Evolutionary conservation across 2,797 vertebrate species (phyloP), one percentile per base, ranked within the genome.

Genomic region (Eulemur rubriventer): DNA sequence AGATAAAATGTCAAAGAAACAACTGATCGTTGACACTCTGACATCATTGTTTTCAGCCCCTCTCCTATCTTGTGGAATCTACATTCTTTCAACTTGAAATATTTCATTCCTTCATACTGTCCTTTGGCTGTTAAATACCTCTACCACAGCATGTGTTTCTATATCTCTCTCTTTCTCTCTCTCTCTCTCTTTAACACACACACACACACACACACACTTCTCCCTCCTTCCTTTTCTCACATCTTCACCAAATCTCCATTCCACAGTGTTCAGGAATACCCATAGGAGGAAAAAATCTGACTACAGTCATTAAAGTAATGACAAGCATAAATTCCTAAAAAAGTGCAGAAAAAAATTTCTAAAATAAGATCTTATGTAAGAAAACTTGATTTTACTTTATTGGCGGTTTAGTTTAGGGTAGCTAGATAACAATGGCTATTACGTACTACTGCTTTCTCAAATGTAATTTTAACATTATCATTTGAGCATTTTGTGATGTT

Each of bases 361-460:
- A 84, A 96, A 95, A 43, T 52, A 95, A 59, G 6, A n/a, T 92
- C n/a, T 61, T 80, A 89, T 20, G 7, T 61, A 92, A 92, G 52
- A 80, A 89, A 84, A 78, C 3, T 63, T 84, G 24, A 72, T 82
- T 93, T 91, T 78, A 78, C 22, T 82, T 72, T 75, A 63, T 33
- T 65, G 13, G 35, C 26, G 5, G 5, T 76, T 92, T 81, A 30
- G 41, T 79, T 76, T 57, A 67, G 78, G 55, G 35, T 35, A 75
- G 59, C 33, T 46, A 67, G 41, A 80, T 72, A 46, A n/a, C 33
- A 46, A 35, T n/a, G 30, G 50, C 33, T 17, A 14, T 59, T 70
- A 46, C 2, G 14, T 79, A 24, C 50, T 24, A 28, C 18, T 83
- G 33, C 7, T 82, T 91, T 76, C 73, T 92, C 57, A 70, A 63